Conservation (phyloP, 2,797 vertebrate genomes). For the Leptodactylus fallax region DNA sequence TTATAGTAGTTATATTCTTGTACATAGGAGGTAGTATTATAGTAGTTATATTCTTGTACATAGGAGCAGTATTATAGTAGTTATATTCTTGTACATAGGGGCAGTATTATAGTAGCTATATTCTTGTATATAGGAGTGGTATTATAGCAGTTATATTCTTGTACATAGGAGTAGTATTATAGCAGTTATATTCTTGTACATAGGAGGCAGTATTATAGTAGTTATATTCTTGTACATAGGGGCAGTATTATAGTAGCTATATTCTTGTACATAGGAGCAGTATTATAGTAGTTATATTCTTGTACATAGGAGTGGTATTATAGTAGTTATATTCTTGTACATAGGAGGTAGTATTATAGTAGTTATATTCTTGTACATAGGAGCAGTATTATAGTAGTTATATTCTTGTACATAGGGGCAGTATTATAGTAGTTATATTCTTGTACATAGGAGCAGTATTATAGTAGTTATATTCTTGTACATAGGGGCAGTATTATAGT, state of each 20-base stretch:
- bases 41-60: constrained; percentile 13
- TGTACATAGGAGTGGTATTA: constrained; percentile 8
- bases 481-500: constrained; percentile 9
- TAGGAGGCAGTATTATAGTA: neutral
- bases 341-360: constrained; percentile 13
- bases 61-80: neutral
- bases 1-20: constrained; percentile 24
- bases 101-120: constrained; percentile 3
- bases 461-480: constrained; percentile 22
- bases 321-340: constrained; percentile 22
- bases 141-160: constrained; percentile 6
- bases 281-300: constrained; percentile 15
- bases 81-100: neutral
- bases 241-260: neutral
- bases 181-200: neutral
- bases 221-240: neutral
- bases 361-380: constrained; percentile 26
- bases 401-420: constrained; percentile 2
- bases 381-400: constrained; percentile 11
- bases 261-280: neutral
- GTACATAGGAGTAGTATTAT: neutral
- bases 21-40: constrained; percentile 10
- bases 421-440: constrained; percentile 23
- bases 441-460: constrained; percentile 3
- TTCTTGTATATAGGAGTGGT: neutral